Evolutionary conservation across 2,113 vertebrate species (phyloP).

Genomic region (Phrynosoma platyrhinos): DNA sequence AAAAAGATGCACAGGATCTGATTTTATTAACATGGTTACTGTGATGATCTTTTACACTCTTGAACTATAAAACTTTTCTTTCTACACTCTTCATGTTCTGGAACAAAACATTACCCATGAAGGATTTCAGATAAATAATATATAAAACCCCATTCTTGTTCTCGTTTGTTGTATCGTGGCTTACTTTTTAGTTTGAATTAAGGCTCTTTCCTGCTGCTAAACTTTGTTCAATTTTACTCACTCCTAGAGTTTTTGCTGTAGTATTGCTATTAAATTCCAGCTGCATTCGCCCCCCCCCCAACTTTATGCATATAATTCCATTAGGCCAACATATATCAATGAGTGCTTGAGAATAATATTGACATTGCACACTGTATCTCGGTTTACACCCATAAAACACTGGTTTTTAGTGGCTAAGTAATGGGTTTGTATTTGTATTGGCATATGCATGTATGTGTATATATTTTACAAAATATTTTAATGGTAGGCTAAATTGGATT

Average conservation of each 20-base stretch:
- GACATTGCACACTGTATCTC: constrained; percentile 45
- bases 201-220: constrained; percentile 34
- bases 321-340: constrained; percentile 47
- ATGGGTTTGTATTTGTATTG: constrained; percentile 65
- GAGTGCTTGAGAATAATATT: constrained; percentile 51
- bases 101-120: background rate
- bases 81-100: background rate
- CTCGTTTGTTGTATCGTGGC: fast-evolving
- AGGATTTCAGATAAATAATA: fast-evolving
- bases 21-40: background rate
- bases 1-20: background rate
- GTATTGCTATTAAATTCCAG: constrained; percentile 43
- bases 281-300: constrained; percentile 58
- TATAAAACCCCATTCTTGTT: background rate
- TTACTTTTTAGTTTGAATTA: constrained; percentile 17
- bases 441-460: constrained; percentile 1
- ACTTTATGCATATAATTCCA: constrained; percentile 60
- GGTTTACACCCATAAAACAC: constrained; percentile 61
- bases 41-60: background rate
- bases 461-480: constrained; percentile 80
- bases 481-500: constrained; percentile 81
- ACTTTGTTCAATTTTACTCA: constrained; percentile 45
- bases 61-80: background rate
- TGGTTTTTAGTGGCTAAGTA: constrained; percentile 63
- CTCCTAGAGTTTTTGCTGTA: constrained; percentile 46